A percentile compares a stretch with the other conserved stretches of the same genome.
These are phyloP conservation scores for Prinia subflava DNA, from an alignment of 2,113 vertebrate genomes.

Conservation along the genomic window DNA sequence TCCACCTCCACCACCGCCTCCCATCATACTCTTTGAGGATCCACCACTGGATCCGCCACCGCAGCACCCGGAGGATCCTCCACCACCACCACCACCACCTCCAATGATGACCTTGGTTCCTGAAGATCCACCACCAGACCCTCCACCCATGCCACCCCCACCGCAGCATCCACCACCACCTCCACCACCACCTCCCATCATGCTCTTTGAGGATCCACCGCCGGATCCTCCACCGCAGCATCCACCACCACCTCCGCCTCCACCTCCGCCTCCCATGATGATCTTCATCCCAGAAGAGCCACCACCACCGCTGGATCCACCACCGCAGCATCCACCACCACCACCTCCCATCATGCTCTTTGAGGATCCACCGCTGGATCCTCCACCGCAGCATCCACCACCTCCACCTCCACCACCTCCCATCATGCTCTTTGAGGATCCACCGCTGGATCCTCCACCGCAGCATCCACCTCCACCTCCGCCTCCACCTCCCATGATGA, in stretches of 20 bases:
- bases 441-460: background rate
- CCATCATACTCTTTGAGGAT: too few relatives aligned
- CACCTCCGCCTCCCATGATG: background rate
- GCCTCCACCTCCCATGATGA: background rate
- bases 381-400: background rate
- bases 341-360: background rate
- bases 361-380: accelerated
- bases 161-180: background rate
- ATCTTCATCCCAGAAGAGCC: background rate
- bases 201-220: accelerated
- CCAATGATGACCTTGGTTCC: too few relatives aligned
- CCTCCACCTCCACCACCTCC: background rate
- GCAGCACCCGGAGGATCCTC: too few relatives aligned
- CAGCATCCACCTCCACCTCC: background rate
- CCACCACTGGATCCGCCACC: too few relatives aligned
- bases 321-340: background rate
- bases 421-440: background rate
- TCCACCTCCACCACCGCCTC: too few relatives aligned
- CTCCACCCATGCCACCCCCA: too few relatives aligned
- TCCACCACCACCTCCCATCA: background rate
- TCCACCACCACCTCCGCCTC: background rate
- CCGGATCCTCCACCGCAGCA: background rate
- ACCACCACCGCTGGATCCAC: accelerated
- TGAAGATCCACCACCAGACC: background rate
- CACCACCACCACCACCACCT: too few relatives aligned